Conservation (phyloP, 2,797 vertebrate species). For the Tragopan temminckii region DNA sequence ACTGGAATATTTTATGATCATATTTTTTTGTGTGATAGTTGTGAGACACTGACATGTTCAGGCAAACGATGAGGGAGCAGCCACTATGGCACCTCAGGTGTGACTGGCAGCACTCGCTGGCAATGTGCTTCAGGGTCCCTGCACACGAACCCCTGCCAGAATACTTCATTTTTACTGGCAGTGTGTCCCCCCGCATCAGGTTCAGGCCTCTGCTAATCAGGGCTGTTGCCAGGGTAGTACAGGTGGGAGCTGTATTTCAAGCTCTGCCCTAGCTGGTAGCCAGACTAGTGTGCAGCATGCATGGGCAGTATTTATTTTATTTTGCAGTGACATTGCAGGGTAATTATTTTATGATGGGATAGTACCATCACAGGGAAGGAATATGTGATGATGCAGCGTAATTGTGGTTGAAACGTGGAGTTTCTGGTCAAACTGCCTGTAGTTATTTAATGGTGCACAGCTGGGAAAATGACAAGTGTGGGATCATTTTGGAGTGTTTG, state of each 20-base stretch:
- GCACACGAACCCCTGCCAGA: conserved; percentile 32
- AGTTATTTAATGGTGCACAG: background rate
- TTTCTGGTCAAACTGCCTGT: background rate
- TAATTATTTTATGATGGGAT: conserved; percentile 20
- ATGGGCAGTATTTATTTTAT: background rate
- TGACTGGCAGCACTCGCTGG: background rate
- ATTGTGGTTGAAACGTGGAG: background rate
- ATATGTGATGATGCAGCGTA: background rate
- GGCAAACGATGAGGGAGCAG: background rate
- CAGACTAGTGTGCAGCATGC: background rate
- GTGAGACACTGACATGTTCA: conserved; percentile 29
- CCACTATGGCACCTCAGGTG: background rate
- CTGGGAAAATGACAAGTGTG: background rate
- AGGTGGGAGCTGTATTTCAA: conserved; percentile 48
- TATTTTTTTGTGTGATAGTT: background rate
- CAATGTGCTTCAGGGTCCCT: conserved; percentile 54
- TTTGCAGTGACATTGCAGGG: background rate
- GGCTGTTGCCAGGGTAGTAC: conserved; percentile 43
- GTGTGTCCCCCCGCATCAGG: background rate
- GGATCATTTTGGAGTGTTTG: background rate
- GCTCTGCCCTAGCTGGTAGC: background rate
- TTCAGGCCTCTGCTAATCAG: conserved; percentile 38
- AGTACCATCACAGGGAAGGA: background rate
- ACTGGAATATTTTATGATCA: conserved; percentile 54
- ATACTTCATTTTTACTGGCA: conserved; percentile 49